A percentile compares a stretch with the other conserved stretches of the same genome.
Conservation (phyloP, 53 echinoderm and acorn worm species). For the Henricia sp. region DNA sequence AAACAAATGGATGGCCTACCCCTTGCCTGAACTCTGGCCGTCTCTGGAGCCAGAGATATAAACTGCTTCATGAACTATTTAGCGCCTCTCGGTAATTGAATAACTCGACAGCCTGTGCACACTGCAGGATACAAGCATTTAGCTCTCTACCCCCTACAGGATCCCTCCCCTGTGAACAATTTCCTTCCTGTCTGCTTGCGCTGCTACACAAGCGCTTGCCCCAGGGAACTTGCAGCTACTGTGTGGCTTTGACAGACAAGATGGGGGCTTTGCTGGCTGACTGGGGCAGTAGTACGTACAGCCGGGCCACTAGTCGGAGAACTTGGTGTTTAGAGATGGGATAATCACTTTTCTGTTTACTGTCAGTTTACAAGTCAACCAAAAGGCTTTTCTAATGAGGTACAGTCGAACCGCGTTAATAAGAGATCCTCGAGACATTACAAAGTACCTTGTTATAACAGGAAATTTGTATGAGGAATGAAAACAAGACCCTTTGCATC, state of each 20-base stretch:
- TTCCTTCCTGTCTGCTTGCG: conserved; percentile 56
- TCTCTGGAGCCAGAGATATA: not conserved
- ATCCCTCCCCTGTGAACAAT: conserved; percentile 64
- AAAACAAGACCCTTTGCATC: too few species aligned
- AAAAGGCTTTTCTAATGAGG: too few species aligned
- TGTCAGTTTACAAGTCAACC: too few species aligned
- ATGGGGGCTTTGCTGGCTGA: not conserved
- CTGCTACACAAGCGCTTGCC: conserved; percentile 36
- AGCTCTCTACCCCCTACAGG: conserved; percentile 50
- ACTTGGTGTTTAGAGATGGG: too few species aligned
- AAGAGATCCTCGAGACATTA: too few species aligned
- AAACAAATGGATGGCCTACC: not conserved
- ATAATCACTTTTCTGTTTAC: too few species aligned
- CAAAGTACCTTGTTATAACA: too few species aligned
- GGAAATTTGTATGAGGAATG: too few species aligned
- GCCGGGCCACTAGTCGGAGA: too few species aligned
- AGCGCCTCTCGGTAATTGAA: conserved; percentile 54
- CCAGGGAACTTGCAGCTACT: conserved; percentile 18
- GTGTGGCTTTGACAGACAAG: conserved; percentile 30
- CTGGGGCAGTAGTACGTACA: too few species aligned
- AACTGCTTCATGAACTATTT: conserved; percentile 60
- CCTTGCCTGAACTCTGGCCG: not conserved
- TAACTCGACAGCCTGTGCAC: conserved; percentile 44
- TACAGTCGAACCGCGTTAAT: too few species aligned
- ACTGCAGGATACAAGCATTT: conserved; percentile 62